Base-by-base conservation (phyloP, 2,888 invertebrate genomes). In the Drosophila buzzatii region DNA sequence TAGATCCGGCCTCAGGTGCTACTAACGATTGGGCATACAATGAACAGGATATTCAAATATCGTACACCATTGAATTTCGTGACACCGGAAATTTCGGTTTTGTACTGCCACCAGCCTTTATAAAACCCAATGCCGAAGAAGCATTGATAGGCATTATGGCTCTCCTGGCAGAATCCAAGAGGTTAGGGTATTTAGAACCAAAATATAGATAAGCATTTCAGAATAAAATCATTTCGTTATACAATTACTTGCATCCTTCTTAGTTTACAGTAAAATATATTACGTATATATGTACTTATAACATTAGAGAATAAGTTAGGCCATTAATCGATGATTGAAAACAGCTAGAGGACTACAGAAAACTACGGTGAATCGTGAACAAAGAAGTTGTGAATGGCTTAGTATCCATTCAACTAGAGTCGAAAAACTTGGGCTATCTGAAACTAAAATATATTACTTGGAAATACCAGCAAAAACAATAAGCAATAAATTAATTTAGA, bases 31-130 rank as follows among this genome's bases (percentile, higher is more conserved):
- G 94, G 93, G 94, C 93, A 1, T 93, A 94, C 73, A 94, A 93
- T 2, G 94, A 67, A 92, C 94, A 74, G 89, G 94, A 47, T 93
- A 94, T 91, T 93, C 93, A 89, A 93, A 94, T 20, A 91, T 94
- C 85, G 0, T 89, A 80, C 5, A 82, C 90, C 10, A 77, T 90
- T 42, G 95, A 95, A 80, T 91, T 96, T 1, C 93, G 96, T 16
- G 97, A 97, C 90, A 94, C 92, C 0, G 96, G 96, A 0, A 82
- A 90, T 0, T 94, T 94, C 82, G 97, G 97, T 0, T 96, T 96
- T 88, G 91, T 96, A 0, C 93, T 97, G 0, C 96, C 96, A 0
- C 89, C 95, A 0, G 91, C 93, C 0, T 94, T 95, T 81, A 96
- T 97, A 58, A 83, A 94, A n/a, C 94, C 95, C 7, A 94, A 95